Evolutionary conservation across 2,797 vertebrate species (phyloP).

Genomic region (Cuculus canorus): DNA sequence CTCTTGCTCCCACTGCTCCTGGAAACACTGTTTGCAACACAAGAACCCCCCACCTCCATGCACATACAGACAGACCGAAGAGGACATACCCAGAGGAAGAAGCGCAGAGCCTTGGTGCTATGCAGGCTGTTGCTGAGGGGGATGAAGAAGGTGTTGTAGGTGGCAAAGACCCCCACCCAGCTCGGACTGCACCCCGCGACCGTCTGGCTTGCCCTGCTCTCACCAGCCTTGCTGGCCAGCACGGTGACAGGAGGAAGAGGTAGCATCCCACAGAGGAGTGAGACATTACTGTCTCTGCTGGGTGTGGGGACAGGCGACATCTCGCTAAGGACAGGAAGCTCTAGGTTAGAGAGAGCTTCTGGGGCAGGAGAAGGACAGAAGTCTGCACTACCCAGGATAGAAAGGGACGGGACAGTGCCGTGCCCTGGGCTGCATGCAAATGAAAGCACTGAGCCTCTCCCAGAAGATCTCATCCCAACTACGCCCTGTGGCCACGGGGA

Average conservation of each 20-base stretch:
- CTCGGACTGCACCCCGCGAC: not conserved
- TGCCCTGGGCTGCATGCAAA: not conserved
- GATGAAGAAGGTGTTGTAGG: slow-evolving; percentile 83
- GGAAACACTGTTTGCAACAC: not conserved
- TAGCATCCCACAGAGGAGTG: not conserved
- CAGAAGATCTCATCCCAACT: not conserved
- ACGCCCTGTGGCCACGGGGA: not conserved
- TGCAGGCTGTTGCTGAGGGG: slow-evolving; percentile 82
- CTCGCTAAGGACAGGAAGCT: not conserved
- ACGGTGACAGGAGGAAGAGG: slow-evolving; percentile 40
- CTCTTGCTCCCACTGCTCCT: not conserved
- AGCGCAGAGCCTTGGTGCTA: slow-evolving; percentile 82
- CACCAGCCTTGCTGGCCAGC: slow-evolving; percentile 78
- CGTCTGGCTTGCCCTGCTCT: slow-evolving; percentile 49
- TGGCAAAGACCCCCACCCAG: slow-evolving; percentile 78
- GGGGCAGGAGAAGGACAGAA: not conserved
- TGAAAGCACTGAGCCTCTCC: not conserved
- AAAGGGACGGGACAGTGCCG: not conserved
- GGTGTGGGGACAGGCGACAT: not conserved
- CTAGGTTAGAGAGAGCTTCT: not conserved
- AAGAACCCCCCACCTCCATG: fast-evolving
- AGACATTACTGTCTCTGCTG: not conserved
- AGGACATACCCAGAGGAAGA: slow-evolving; percentile 82
- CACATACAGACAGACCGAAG: not conserved
- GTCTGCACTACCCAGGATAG: fast-evolving